Conservation (phyloP, 1,140 invertebrate genomes). For the Trichomalopsis sarcophagae region DNA sequence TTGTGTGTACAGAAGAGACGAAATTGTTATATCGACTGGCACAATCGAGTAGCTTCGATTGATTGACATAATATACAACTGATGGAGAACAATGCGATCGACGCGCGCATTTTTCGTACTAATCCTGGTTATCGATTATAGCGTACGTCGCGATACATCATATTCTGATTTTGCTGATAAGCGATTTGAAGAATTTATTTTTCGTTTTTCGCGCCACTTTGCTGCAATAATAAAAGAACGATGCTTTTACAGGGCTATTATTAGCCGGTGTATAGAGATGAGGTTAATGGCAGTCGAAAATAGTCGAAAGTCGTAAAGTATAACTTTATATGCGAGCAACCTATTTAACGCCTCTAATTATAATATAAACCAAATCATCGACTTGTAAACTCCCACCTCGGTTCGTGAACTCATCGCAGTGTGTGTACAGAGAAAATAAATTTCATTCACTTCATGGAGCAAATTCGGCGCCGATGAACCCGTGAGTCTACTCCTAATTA, state of each 20-base stretch:
- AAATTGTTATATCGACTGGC: not conserved
- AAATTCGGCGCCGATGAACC: no score
- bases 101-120: not conserved
- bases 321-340: not conserved
- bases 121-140: not conserved
- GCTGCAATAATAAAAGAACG: no score
- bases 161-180: no score
- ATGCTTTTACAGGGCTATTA: no score
- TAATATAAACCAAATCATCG: not conserved
- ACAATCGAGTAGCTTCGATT: not conserved
- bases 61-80: not conserved
- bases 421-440: no score
- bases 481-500: no score
- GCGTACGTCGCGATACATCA: no score
- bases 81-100: not conserved
- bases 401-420: no score
- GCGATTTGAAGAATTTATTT: no score
- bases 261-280: no score
- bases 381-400: not conserved
- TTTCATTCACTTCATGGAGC: no score
- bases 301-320: not conserved
- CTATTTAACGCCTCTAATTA: not conserved
- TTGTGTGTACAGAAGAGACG: not conserved
- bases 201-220: no score
- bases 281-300: not conserved